These are phyloP conservation scores for Trichopoda pennipes DNA, from an alignment of 2,888 invertebrate genomes.

Conservation along the genomic window DNA sequence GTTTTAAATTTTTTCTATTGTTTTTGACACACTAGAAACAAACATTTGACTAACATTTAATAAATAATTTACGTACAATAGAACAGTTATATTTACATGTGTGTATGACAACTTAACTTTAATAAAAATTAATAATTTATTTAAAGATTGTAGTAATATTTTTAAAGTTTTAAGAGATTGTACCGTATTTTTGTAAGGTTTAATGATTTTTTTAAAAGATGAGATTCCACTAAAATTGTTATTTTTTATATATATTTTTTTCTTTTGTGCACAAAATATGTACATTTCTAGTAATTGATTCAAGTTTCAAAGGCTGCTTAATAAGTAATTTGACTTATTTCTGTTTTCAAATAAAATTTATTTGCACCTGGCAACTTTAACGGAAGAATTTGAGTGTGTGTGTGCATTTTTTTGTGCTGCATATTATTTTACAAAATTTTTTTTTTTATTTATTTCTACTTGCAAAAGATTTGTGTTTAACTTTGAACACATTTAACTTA, in stretches of 20 bases:
- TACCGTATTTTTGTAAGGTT: not conserved
- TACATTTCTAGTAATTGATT: conserved; percentile 59
- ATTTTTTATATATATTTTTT: too few species aligned
- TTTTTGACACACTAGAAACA: too few species aligned
- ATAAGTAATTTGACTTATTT: conserved; percentile 63
- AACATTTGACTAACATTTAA: too few species aligned
- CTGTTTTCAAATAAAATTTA: conserved; percentile 22
- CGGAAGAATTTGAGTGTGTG: conserved; percentile 52
- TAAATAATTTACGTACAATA: too few species aligned
- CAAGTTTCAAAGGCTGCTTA: conserved; percentile 47
- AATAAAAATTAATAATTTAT: conserved; percentile 21
- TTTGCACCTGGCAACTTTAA: conserved; percentile 57
- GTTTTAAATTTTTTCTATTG: too few species aligned
- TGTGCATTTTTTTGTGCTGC: conserved; percentile 25
- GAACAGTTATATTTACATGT: conserved; percentile 8
- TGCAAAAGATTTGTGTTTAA: conserved; percentile 13
- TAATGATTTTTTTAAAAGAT: conserved; percentile 13
- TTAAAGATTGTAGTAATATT: conserved; percentile 1
- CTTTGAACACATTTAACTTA: conserved; percentile 54
- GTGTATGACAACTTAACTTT: conserved; percentile 29
- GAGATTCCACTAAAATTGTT: conserved; percentile 56
- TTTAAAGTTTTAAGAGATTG: conserved; percentile 13
- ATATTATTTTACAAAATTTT: not conserved
- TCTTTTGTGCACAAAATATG: conserved; percentile 29
- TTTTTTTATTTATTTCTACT: conserved; percentile 12